Percentiles rank a stretch among this genome's conserved stretches.
Conservation (phyloP, 2,797 vertebrate species). For the Momotus momota region DNA sequence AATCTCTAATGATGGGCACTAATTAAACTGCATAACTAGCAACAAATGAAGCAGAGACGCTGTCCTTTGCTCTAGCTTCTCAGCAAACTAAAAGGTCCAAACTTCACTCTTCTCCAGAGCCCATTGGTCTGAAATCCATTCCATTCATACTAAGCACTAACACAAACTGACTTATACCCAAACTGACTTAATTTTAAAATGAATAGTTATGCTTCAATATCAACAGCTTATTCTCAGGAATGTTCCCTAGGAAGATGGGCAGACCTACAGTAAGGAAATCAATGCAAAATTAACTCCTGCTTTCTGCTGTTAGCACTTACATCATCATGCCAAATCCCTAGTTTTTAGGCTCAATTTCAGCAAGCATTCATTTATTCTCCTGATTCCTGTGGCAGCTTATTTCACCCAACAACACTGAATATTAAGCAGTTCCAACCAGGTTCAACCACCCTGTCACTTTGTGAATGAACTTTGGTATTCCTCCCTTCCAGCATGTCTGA, state of each 20-base stretch:
- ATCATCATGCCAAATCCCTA: neutral
- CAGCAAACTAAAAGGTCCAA: neutral
- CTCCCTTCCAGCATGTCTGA: fast-evolving
- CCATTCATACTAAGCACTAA: neutral
- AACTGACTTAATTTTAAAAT: neutral
- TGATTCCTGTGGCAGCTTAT: neutral
- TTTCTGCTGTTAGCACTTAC: neutral
- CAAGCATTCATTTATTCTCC: neutral
- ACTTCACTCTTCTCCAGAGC: fast-evolving
- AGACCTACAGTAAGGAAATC: neutral
- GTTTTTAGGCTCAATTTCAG: neutral
- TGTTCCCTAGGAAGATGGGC: neutral
- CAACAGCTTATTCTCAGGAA: neutral
- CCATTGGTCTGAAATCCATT: neutral
- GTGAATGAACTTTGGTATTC: neutral
- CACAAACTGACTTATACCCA: neutral
- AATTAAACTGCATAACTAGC: conserved; percentile 38
- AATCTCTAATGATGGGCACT: neutral
- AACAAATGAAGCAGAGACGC: conserved; percentile 48
- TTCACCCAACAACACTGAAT: neutral
- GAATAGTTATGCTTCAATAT: neutral
- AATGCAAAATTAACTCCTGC: neutral
- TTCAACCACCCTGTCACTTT: neutral
- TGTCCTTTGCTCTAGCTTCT: neutral
- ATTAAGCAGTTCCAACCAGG: neutral